Evolutionary conservation across 1,140 invertebrate genomes (phyloP), one percentile per base, ranked within the genome.

Genomic region (Lasioglossum albipes): DNA sequence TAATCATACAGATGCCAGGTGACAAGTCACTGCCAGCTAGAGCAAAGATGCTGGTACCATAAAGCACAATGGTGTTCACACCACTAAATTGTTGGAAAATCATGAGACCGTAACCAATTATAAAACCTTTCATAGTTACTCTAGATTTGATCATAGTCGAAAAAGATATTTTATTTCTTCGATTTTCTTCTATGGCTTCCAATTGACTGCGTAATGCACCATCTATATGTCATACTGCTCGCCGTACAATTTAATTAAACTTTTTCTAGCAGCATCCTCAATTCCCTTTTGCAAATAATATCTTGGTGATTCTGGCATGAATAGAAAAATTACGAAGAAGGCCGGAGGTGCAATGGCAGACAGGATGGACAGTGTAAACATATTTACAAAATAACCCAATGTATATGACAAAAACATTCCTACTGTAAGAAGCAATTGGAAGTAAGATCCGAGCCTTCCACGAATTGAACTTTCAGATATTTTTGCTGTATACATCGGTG

Each of bases 51-150:
- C 92, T 87, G 0, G 94, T 94, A 0, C 96, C 94, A 86, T 97
- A 98, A 90, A 98, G 98, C 76, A 97, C 96, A 31, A 98, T 96
- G 0, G 96, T 96, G 85, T 98, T 98, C 27, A 98, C 97, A 59
- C 97, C 97, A 74, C 95, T 96, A 45, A 98, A 92, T 90, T 98
- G 97, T 89, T 98, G 97, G 90, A 98, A 96, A 70, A 97, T 93
- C 96, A 98, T 97, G 1, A 98, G 93, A 20, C 95, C 95, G 81
- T 97, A 94, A 61, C 95, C 95, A 52, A 98, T 96, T 7, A 95
- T 77, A 13, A 98, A 89, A 12, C 95, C 96, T 90, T 95, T 97
- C 36, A 94, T 91, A 0, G 95, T 95, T 20, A 95, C 94, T 80
- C 92, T 95, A 66, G 95, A 94, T 4, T 91, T 93, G 13, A 97